A percentile compares a stretch with the other conserved stretches of the same genome.
These are phyloP conservation scores for Bhutanitis thaidina DNA, from an alignment of 2,888 invertebrate species.

Conservation along the genomic window DNA sequence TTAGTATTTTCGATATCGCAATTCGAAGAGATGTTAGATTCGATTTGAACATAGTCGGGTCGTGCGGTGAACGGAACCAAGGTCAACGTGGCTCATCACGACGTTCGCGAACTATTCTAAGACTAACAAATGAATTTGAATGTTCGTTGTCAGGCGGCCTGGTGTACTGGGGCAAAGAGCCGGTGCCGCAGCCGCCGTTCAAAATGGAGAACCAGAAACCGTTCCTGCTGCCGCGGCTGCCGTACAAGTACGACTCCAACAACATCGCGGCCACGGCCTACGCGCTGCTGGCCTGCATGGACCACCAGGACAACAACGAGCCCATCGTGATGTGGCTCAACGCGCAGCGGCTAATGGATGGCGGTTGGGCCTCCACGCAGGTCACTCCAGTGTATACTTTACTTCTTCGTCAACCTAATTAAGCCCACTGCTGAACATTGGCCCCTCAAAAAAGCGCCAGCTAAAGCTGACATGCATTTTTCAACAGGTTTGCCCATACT, in stretches of 20 bases:
- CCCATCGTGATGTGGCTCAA: slow-evolving; percentile 95
- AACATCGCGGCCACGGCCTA: slow-evolving; percentile 97
- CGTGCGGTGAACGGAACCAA: too few species aligned
- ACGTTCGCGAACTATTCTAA: too few species aligned
- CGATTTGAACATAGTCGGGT: too few species aligned
- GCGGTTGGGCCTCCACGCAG: slow-evolving; percentile 94
- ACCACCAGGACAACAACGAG: slow-evolving; percentile 90
- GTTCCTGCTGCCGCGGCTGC: slow-evolving; percentile 91
- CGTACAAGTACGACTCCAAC: slow-evolving; percentile 92
- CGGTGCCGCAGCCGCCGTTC: slow-evolving; percentile 88
- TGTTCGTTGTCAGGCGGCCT: slow-evolving; percentile 80
- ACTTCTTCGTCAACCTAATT: too few species aligned
- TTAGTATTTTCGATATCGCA: too few species aligned
- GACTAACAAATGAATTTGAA: too few species aligned
- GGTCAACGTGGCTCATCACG: too few species aligned
- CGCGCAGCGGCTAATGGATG: slow-evolving; percentile 90
- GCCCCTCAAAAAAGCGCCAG: too few species aligned
- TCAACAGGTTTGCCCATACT: too few species aligned
- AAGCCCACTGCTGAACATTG: too few species aligned
- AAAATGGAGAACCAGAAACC: slow-evolving; percentile 95
- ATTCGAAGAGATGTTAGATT: too few species aligned
- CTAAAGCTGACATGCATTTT: too few species aligned
- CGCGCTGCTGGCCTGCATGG: slow-evolving; percentile 92
- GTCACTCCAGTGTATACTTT: slow-evolving; percentile 33
- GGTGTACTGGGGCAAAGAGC: slow-evolving; percentile 91